A percentile compares a stretch with the other conserved stretches of the same genome.
Conservation (phyloP, 2,797 vertebrate genomes). For the Xenopus petersii region DNA sequence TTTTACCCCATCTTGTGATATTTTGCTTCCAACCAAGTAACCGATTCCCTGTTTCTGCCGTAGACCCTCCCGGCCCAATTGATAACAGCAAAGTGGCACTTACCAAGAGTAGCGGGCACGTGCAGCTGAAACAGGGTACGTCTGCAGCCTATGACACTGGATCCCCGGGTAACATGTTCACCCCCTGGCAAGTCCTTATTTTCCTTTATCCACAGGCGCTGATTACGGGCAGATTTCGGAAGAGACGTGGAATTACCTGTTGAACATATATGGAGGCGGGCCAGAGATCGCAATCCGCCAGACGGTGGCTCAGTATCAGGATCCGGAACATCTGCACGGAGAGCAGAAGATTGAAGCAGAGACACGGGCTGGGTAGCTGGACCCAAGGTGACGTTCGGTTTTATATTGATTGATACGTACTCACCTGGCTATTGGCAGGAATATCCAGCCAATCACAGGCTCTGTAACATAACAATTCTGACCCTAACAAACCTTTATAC, state of each 20-base stretch:
- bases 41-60: not conserved
- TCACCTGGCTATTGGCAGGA: too few relatives aligned
- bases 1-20: too few relatives aligned
- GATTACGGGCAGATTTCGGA: constrained; percentile 98
- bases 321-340: constrained; percentile 75
- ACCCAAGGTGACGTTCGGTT: constrained; percentile 1
- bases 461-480: too few relatives aligned
- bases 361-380: constrained; percentile 79
- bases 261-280: constrained; percentile 84
- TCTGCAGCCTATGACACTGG: not conserved
- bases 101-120: constrained; percentile 84
- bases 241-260: constrained; percentile 91
- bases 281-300: constrained; percentile 92
- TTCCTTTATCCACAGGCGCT: constrained; percentile 70
- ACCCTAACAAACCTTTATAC: too few relatives aligned
- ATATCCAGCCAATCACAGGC: too few relatives aligned
- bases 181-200: not conserved
- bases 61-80: constrained; percentile 90
- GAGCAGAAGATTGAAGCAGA: constrained; percentile 96
- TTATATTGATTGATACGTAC: too few relatives aligned
- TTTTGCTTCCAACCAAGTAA: too few relatives aligned
- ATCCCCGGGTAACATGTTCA: too few relatives aligned
- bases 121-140: constrained; percentile 91
- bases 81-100: constrained; percentile 93
- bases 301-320: constrained; percentile 73